A percentile compares a stretch with the other conserved stretches of the same genome.
Evolutionary conservation across 2,113 vertebrate species (phyloP).

Genomic region (Sitta europaea): DNA sequence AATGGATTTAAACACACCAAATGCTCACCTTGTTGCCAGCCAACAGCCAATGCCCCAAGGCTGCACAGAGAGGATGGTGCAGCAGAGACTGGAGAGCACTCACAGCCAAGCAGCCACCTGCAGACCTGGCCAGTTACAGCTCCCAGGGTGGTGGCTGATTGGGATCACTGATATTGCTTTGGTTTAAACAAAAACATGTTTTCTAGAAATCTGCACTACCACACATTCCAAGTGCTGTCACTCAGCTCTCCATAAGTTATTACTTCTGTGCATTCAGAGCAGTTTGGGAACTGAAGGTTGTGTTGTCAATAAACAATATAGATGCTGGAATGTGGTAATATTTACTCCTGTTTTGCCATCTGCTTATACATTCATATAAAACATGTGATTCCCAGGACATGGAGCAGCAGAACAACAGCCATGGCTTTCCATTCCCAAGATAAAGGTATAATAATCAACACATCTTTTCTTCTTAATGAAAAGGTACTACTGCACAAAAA

Average conservation of each 20-base stretch:
- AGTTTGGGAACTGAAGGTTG: constrained; percentile 12
- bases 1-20: neutral
- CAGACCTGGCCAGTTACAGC: neutral
- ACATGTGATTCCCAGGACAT: neutral
- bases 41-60: neutral
- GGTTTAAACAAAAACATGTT: neutral
- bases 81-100: no score
- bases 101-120: neutral
- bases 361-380: constrained; percentile 12
- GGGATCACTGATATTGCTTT: fast-evolving
- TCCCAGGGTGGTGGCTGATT: fast-evolving
- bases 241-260: neutral
- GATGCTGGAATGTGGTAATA: neutral
- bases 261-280: neutral
- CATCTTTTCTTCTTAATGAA: neutral
- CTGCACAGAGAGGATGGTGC: neutral
- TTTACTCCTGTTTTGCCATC: constrained; percentile 48
- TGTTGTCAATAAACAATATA: neutral
- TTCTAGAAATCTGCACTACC: neutral
- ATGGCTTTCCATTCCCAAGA: neutral
- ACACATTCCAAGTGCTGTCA: neutral
- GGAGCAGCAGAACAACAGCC: neutral
- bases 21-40: neutral
- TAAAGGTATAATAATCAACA: neutral
- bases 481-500: neutral